Evolutionary conservation across 2,797 vertebrate genomes (phyloP).

Genomic region (Nasua narica): DNA sequence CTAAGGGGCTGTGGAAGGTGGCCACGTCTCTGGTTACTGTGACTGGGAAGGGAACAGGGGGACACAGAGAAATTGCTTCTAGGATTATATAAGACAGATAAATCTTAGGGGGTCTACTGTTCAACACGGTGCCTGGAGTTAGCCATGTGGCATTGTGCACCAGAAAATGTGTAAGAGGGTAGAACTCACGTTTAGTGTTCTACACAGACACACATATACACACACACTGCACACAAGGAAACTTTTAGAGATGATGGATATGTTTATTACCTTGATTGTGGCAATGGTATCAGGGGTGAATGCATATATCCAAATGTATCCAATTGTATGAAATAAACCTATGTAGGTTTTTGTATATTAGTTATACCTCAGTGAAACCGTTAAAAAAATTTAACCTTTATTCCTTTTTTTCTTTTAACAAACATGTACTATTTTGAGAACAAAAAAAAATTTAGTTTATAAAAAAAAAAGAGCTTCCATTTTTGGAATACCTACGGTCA

Average conservation of each 20-base stretch:
- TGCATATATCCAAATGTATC: neutral
- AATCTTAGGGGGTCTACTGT: neutral
- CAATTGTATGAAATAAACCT: neutral
- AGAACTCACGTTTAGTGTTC: neutral
- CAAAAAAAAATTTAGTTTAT: neutral
- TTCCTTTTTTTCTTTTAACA: neutral
- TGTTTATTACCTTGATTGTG: neutral
- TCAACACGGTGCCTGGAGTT: neutral
- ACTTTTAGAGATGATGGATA: neutral
- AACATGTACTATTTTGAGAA: neutral
- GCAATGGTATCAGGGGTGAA: neutral
- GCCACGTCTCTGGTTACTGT: neutral
- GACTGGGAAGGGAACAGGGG: neutral
- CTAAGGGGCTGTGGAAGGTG: no score
- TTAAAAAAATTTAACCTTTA: neutral
- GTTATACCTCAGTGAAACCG: neutral
- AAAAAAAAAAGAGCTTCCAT: neutral
- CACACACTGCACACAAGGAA: neutral
- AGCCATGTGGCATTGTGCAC: rapidly evolving
- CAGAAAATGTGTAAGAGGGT: neutral
- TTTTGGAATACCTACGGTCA: neutral
- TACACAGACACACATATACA: neutral
- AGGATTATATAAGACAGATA: neutral
- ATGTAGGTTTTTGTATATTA: neutral
- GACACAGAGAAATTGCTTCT: neutral